A percentile compares a stretch with the other conserved stretches of the same genome.
Evolutionary conservation across 1,140 invertebrate species (phyloP).

Genomic region (Charaxes varanes): DNA sequence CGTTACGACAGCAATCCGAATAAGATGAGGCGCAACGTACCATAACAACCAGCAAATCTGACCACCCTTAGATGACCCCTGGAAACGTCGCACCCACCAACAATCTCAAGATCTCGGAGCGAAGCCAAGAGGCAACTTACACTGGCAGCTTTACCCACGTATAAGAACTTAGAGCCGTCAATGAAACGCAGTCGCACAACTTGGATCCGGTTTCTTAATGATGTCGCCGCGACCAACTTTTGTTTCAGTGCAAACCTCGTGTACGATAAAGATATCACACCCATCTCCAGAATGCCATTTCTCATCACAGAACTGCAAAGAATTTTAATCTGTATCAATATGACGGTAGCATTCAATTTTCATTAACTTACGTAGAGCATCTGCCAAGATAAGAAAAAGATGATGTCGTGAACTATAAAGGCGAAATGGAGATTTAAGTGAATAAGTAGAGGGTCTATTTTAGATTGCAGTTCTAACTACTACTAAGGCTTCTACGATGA

Average conservation of each 20-base stretch:
- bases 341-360: slow-evolving; percentile 3
- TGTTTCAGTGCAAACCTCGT: slow-evolving; percentile 46
- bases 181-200: slow-evolving; percentile 40
- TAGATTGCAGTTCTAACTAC: not conserved
- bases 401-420: slow-evolving; percentile 1
- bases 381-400: slow-evolving; percentile 4
- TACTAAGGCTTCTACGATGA: slow-evolving; percentile 7
- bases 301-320: not conserved
- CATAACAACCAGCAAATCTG: slow-evolving; percentile 17
- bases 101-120: not conserved
- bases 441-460: slow-evolving; percentile 1
- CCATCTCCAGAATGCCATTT: not conserved
- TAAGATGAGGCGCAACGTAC: slow-evolving; percentile 18
- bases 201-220: slow-evolving; percentile 52
- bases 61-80: slow-evolving; percentile 10
- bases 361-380: not conserved
- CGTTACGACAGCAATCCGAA: slow-evolving; percentile 23
- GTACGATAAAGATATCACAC: slow-evolving; percentile 26
- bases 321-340: slow-evolving; percentile 7
- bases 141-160: slow-evolving; percentile 12
- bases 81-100: slow-evolving; percentile 1
- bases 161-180: slow-evolving; percentile 35
- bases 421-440: slow-evolving; percentile 1
- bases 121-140: slow-evolving; percentile 10
- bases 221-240: slow-evolving; percentile 52